phyloP scores from a whole-genome alignment of 2,797 vertebrate genomes.

The Rhyacichthys aspro region DNA sequence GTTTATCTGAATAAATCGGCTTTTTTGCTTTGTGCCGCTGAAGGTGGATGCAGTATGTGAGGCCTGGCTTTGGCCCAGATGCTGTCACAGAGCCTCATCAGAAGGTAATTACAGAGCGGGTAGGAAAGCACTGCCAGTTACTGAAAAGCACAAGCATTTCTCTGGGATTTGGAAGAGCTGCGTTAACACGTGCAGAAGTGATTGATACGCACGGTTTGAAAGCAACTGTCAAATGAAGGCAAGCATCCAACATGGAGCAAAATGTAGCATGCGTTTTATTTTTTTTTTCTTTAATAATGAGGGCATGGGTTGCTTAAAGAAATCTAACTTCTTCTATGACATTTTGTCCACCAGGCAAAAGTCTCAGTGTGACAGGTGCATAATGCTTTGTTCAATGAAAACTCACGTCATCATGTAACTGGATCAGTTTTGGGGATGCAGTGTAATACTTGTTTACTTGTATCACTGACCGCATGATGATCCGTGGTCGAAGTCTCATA shows the following conservation, averaged over 20 bases:
- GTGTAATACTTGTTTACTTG: slow-evolving; percentile 9
- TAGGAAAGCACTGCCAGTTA: slow-evolving; percentile 52
- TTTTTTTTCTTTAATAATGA: background rate
- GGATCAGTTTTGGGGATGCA: slow-evolving; percentile 26
- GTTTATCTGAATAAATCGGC: slow-evolving; percentile 15
- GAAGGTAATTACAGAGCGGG: slow-evolving; percentile 66
- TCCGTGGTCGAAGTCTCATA: slow-evolving; percentile 27
- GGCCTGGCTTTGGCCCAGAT: slow-evolving; percentile 29
- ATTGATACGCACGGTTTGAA: slow-evolving; percentile 11
- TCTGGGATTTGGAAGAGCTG: slow-evolving; percentile 58
- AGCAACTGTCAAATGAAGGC: slow-evolving; percentile 5
- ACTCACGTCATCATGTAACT: slow-evolving; percentile 9
- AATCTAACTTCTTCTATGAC: background rate
- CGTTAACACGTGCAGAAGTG: slow-evolving; percentile 40
- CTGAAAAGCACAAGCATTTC: slow-evolving; percentile 56
- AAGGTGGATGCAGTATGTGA: slow-evolving; percentile 34
- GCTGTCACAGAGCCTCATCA: slow-evolving; percentile 47
- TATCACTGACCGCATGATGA: slow-evolving; percentile 13
- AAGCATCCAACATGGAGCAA: slow-evolving; percentile 2
- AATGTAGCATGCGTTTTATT: too few species aligned
- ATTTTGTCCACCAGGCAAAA: too few species aligned
- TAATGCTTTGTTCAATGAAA: slow-evolving; percentile 11
- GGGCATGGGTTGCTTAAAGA: background rate
- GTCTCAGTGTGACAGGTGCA: slow-evolving; percentile 38
- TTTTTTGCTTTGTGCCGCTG: slow-evolving; percentile 9